Conservation (phyloP, 1,140 invertebrate genomes). For the Nephotettix cincticeps region DNA sequence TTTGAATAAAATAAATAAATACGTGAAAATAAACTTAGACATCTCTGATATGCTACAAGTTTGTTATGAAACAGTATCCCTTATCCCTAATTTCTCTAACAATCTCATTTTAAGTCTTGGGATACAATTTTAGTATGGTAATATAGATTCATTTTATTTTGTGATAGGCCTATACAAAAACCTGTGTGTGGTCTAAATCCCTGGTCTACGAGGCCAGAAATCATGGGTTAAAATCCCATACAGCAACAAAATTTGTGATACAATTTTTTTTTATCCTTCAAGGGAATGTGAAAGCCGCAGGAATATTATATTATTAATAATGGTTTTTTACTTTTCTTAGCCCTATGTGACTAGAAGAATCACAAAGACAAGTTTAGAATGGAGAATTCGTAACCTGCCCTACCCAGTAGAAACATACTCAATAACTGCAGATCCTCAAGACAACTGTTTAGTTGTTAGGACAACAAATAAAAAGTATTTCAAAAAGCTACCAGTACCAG, state of each 20-base stretch:
- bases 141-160: too few species aligned
- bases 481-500: constrained; percentile 69
- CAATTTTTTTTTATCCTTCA: not conserved
- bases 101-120: too few species aligned
- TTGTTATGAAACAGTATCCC: too few species aligned
- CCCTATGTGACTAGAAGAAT: constrained; percentile 66
- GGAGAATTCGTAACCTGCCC: constrained; percentile 75
- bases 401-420: constrained; percentile 70
- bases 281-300: not conserved
- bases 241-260: not conserved
- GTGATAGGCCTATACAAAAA: too few species aligned
- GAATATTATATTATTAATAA: constrained; percentile 8
- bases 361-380: constrained; percentile 72
- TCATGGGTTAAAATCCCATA: too few species aligned
- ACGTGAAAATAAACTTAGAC: too few species aligned
- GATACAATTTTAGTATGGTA: too few species aligned
- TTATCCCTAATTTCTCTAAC: too few species aligned
- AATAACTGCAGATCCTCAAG: constrained; percentile 60
- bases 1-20: too few species aligned
- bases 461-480: constrained; percentile 81
- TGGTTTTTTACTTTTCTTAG: constrained; percentile 50
- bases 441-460: constrained; percentile 63
- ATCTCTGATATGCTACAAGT: too few species aligned
- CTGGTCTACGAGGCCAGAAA: too few species aligned
- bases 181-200: too few species aligned